Percentiles rank a stretch among this genome's conserved stretches.
phyloP scores from a whole-genome alignment of 2,888 invertebrate genomes.

The Parnassius mnemosyne region DNA sequence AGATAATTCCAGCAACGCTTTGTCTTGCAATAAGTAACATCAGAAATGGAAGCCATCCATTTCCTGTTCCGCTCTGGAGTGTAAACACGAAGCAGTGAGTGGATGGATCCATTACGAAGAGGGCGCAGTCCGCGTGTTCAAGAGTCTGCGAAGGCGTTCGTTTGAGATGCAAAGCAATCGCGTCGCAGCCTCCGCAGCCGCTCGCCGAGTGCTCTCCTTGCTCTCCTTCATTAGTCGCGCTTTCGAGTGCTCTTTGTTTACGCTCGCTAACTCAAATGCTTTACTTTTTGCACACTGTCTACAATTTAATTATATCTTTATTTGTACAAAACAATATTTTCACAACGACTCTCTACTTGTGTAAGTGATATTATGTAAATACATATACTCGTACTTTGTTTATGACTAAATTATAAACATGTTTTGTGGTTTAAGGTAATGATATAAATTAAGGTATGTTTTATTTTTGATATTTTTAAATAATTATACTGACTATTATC shows the following conservation, averaged over 20 bases:
- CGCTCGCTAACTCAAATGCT: constrained; percentile 22
- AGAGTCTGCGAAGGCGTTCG: constrained; percentile 27
- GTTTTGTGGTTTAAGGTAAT: too few species aligned
- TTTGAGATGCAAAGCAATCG: constrained; percentile 32
- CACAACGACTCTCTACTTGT: too few species aligned
- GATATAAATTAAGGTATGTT: too few species aligned
- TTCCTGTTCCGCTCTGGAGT: neutral
- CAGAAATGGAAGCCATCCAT: too few species aligned
- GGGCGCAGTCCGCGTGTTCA: constrained; percentile 25
- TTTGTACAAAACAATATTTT: neutral
- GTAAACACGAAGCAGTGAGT: neutral
- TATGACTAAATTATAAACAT: too few species aligned
- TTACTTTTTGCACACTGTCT: constrained; percentile 17
- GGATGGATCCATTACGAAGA: constrained; percentile 10
- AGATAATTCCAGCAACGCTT: too few species aligned
- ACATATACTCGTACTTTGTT: too few species aligned
- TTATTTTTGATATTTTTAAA: too few species aligned
- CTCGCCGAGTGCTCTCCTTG: constrained; percentile 13
- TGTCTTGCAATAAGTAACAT: too few species aligned
- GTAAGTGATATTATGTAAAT: too few species aligned
- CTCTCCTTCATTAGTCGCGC: constrained; percentile 24
- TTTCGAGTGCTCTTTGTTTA: constrained; percentile 10
- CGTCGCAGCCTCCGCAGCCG: constrained; percentile 2
- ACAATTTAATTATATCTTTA: constrained; percentile 8
- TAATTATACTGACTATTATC: too few species aligned